These are phyloP conservation scores for Cyaniris semiargus DNA, from an alignment of 2,888 invertebrate genomes.

Conservation along the genomic window DNA sequence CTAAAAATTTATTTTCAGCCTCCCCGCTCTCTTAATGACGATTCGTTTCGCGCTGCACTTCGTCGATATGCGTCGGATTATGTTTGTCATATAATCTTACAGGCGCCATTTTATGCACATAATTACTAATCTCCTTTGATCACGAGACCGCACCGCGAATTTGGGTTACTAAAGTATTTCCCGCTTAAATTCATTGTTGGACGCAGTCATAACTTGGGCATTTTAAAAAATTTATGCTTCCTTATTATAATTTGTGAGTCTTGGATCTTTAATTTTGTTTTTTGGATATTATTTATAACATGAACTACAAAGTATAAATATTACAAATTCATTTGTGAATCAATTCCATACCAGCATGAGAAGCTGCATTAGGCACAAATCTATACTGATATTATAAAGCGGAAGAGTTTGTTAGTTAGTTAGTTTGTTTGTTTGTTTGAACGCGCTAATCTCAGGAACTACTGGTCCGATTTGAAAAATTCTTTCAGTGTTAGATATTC, in stretches of 20 bases:
- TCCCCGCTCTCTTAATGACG: conserved; percentile 4
- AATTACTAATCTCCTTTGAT: conserved; percentile 29
- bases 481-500: too few relatives aligned
- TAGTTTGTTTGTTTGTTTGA: too few relatives aligned
- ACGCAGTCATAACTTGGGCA: conserved; percentile 15
- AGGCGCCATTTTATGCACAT: conserved; percentile 30
- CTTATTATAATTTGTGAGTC: not conserved
- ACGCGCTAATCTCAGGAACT: too few relatives aligned
- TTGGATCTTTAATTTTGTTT: not conserved
- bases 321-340: not conserved
- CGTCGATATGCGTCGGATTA: conserved; percentile 18
- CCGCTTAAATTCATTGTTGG: conserved; percentile 23
- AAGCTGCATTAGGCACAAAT: too few relatives aligned
- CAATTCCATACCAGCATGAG: too few relatives aligned
- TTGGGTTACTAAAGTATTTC: conserved; percentile 24
- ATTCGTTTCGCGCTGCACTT: conserved; percentile 17
- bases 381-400: too few relatives aligned
- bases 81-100: conserved; percentile 29
- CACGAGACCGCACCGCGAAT: conserved; percentile 13
- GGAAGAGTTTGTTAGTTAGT: too few relatives aligned
- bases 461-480: too few relatives aligned
- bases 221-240: conserved; percentile 6
- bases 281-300: not conserved
- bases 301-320: not conserved
- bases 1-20: not conserved